Evolutionary conservation across 2,888 invertebrate species (phyloP), one percentile per base, ranked within the genome.

Genomic region (Pyrrhia umbra): DNA sequence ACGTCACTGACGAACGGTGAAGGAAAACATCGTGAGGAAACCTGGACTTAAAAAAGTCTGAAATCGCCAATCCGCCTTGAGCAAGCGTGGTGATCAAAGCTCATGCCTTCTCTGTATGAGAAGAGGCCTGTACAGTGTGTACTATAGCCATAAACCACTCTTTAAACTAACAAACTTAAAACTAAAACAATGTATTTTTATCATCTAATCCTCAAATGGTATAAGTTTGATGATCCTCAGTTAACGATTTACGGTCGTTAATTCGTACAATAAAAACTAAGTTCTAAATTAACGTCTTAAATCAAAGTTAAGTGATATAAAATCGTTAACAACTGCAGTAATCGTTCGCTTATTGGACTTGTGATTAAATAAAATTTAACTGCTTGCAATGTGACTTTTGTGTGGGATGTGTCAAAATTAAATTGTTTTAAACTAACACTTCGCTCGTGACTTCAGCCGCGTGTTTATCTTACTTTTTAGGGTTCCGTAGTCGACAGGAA

Each of bases 201-300:
- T 43, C 37, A 1, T 56, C 13, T 30, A 51, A 52, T 25, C 37
- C 18, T 20, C 16, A 30, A 45, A 34, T 37, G 25, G 34, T 49
- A 54, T 49, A 51, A 57, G 46, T 43, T 69, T 56, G 23, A 63
- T 46, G 47, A 49, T 34, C 37, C 60, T 71, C 63, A 34, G 51
- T 75, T 61, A 59, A 61, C 42, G 43, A 25, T 67, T 77, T 50
- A 58, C 16, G 34, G 20, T 42, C 50, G 25, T 40, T 71, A 58
- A 64, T 59, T 46, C 49, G 50, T 37, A 40, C 55, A 58, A 78
- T 76, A 75, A 74, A n/a, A 74, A 74, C 54, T 37, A 50, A 66
- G 54, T 57, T 70, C 51, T 54, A 63, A 77, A 52, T 75, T n/a
- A 30, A 45, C 27, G 23, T 57, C 23, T 56, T 63, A 51, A 69